phyloP scores from a whole-genome alignment of 2,113 vertebrate genomes.

The Neotoma lepida region DNA sequence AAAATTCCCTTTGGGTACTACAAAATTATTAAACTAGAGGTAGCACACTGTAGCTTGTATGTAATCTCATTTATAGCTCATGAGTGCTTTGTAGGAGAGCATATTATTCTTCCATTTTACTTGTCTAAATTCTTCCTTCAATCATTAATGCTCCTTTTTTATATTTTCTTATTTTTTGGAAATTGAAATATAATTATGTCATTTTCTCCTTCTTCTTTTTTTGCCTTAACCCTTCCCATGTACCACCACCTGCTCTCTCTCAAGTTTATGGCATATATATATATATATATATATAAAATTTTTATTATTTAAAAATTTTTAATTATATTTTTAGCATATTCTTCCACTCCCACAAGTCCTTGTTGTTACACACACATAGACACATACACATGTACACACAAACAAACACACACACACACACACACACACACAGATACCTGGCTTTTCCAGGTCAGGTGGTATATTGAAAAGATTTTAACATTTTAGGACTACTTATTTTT shows the following conservation, averaged over 20 bases:
- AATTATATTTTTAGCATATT: background rate
- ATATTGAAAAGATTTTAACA: background rate
- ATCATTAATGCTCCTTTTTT: background rate
- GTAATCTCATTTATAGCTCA: background rate
- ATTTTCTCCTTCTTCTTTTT: background rate
- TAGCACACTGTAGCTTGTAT: background rate
- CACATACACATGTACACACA: background rate
- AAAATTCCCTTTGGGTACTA: slow-evolving; percentile 49
- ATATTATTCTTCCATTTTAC: background rate
- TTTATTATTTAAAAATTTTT: background rate
- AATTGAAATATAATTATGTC: background rate
- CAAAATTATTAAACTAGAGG: slow-evolving; percentile 33
- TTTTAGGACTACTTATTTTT: background rate
- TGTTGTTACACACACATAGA: background rate
- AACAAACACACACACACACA: background rate
- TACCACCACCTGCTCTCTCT: background rate
- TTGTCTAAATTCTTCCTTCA: background rate
- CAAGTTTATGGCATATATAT: background rate
- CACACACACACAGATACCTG: background rate
- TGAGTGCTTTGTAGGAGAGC: slow-evolving; percentile 1
- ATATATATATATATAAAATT: background rate
- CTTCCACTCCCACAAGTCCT: background rate
- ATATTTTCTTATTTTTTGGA: background rate
- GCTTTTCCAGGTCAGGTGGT: background rate
- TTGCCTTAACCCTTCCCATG: background rate